Conservation (phyloP, 2,113 vertebrate species). For the Panurus biarmicus region DNA sequence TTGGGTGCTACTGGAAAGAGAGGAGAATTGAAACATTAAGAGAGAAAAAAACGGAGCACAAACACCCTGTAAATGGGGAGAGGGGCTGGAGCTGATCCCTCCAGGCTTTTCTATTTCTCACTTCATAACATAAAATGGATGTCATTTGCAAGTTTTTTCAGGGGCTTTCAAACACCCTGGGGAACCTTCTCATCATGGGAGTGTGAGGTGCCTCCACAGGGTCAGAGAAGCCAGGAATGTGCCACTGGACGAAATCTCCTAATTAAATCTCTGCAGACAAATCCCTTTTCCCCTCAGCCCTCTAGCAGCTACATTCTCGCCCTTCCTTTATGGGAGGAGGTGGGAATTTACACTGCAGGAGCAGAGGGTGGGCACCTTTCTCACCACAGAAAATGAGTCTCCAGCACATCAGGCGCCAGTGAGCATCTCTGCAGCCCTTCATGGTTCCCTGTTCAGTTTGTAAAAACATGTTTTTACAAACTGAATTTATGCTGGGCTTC, state of each 20-base stretch:
- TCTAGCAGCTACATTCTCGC: neutral
- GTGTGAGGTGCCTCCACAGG: neutral
- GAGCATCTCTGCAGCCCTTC: neutral
- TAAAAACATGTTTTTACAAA: neutral
- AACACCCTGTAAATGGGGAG: neutral
- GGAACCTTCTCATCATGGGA: neutral
- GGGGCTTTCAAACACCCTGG: neutral
- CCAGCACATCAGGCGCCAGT: neutral
- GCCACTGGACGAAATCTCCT: neutral
- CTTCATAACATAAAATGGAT: neutral
- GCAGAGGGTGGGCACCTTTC: neutral
- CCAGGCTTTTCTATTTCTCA: neutral
- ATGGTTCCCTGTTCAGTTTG: rapidly evolving
- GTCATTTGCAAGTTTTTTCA: neutral
- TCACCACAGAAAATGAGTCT: neutral
- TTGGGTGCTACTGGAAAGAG: neutral
- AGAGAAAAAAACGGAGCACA: neutral
- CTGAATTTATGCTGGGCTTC: neutral
- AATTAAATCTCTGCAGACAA: neutral
- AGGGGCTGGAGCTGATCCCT: neutral
- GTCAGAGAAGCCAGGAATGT: neutral
- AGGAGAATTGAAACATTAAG: neutral
- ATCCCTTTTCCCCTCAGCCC: neutral
- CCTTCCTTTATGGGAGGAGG: neutral
- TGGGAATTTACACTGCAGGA: neutral